Evolutionary conservation across 92 coral and sea anemone species (phyloP).

Genomic region (Phenganax stokvisi): DNA sequence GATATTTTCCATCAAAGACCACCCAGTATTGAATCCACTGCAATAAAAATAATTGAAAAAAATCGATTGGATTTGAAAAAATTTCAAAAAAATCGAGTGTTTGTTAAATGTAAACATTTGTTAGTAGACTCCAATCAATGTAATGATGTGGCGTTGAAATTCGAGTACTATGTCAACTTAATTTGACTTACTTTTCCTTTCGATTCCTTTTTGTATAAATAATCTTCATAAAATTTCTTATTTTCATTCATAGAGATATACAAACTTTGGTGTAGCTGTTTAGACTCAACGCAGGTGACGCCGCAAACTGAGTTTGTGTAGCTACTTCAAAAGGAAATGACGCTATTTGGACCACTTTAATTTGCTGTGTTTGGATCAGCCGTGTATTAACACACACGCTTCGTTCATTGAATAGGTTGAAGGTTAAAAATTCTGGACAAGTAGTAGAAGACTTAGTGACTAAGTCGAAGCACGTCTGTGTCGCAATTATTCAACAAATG

Average conservation of each 20-base stretch:
- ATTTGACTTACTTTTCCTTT: conserved; percentile 61
- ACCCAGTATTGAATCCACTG: conserved; percentile 94
- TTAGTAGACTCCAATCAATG: neutral
- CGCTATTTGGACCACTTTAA: neutral
- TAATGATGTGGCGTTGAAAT: neutral
- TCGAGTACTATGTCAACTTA: neutral
- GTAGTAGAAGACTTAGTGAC: no score
- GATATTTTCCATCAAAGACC: conserved; percentile 70
- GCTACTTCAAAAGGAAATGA: neutral
- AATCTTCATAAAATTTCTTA: conserved; percentile 53
- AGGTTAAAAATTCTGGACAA: neutral
- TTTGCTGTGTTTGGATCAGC: neutral
- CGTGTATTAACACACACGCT: neutral
- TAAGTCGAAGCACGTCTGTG: no score
- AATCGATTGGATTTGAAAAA: neutral
- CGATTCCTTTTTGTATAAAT: conserved; percentile 75
- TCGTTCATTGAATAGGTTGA: neutral
- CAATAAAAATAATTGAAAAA: neutral
- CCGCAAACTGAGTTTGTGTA: neutral
- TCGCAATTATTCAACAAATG: no score
- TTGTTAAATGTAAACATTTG: neutral
- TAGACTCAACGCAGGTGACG: neutral
- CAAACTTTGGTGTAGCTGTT: no score
- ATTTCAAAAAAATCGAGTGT: neutral
- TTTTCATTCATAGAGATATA: neutral